Conservation (phyloP, 64 coral and sea anemone species). For the Actinia tenebrosa region DNA sequence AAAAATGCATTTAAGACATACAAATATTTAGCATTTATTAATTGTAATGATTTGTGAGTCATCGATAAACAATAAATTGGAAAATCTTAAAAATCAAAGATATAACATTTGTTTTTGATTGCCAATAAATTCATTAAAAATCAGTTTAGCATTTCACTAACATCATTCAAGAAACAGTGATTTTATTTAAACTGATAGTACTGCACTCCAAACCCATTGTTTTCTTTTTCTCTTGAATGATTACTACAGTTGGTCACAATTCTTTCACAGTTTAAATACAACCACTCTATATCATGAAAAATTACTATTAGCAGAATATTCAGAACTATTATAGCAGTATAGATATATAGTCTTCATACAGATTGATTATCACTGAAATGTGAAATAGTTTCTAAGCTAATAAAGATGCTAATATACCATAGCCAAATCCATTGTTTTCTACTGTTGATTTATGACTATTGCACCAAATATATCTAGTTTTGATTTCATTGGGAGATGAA, state of each 20-base stretch:
- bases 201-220: no score
- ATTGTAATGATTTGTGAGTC: not conserved
- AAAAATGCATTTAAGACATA: no score
- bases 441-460: not conserved
- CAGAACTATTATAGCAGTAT: no score
- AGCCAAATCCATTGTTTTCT: not conserved
- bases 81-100: not conserved
- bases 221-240: no score
- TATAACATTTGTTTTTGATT: not conserved
- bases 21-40: not conserved
- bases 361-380: not conserved
- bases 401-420: not conserved
- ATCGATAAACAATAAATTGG: not conserved
- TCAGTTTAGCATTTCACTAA: no score
- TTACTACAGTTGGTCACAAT: no score
- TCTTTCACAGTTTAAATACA: no score
- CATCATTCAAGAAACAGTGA: no score
- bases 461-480: not conserved
- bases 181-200: no score
- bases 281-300: no score
- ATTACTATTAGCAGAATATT: no score
- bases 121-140: not conserved
- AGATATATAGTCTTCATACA: not conserved
- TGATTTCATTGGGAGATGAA: not conserved
- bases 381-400: not conserved